These are phyloP conservation scores for Drosophila siamana DNA, from an alignment of 2,888 invertebrate genomes.

Conservation along the genomic window DNA sequence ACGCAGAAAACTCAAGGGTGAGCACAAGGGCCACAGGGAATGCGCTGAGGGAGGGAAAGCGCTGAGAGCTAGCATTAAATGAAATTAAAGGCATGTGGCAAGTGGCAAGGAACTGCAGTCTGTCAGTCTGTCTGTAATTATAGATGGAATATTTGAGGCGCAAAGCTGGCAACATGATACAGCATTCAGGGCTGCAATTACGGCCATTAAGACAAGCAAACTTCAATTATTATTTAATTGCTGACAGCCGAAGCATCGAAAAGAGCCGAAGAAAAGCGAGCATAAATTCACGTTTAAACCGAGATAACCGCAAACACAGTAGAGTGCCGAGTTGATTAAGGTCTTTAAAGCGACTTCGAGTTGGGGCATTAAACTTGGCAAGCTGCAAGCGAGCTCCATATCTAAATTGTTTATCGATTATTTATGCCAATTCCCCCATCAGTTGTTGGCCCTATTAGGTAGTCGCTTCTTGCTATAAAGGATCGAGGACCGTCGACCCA, in stretches of 20 bases:
- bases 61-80: slow-evolving; percentile 23
- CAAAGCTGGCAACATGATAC: slow-evolving; percentile 1
- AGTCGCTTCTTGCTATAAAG: background rate
- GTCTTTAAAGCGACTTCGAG: slow-evolving; percentile 1
- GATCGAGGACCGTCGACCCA: slow-evolving; percentile 1
- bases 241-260: background rate
- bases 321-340: background rate
- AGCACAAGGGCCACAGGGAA: background rate
- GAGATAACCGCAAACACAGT: background rate
- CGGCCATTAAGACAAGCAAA: slow-evolving; percentile 11
- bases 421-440: slow-evolving; percentile 12
- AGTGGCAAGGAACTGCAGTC: background rate
- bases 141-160: slow-evolving; percentile 10
- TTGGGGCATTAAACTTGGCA: slow-evolving; percentile 3
- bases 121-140: slow-evolving; percentile 13
- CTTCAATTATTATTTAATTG: slow-evolving; percentile 8
- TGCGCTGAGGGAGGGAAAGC: background rate
- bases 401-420: slow-evolving; percentile 26
- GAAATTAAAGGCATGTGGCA: slow-evolving; percentile 20
- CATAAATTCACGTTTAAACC: slow-evolving; percentile 4
- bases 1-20: background rate
- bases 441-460: background rate
- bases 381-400: background rate
- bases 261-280: background rate
- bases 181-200: slow-evolving; percentile 20